Percentiles rank a stretch among this genome's conserved stretches.
phyloP scores from a whole-genome alignment of 1,140 invertebrate genomes.

The Magallana gigas region DNA sequence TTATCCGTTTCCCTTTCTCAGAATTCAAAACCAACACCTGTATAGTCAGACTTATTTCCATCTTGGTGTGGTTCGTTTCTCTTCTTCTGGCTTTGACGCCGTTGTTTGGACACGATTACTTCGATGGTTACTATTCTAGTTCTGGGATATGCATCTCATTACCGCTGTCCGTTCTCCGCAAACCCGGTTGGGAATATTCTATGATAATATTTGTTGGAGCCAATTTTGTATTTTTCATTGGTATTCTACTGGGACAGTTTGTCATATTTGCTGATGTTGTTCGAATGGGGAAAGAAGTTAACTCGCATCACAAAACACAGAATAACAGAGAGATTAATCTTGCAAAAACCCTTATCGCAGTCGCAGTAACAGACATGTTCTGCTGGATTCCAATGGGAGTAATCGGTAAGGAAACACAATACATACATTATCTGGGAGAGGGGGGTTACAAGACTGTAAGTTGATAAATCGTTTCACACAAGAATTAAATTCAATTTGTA shows the following conservation, averaged over 20 bases:
- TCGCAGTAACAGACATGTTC: conserved; percentile 11
- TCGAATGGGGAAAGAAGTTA: not conserved
- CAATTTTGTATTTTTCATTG: conserved; percentile 9
- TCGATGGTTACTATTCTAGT: conserved; percentile 5
- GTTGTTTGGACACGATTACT: not conserved
- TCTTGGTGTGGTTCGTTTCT: not conserved
- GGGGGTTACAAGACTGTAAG: too few relatives aligned
- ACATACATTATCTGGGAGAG: too few relatives aligned
- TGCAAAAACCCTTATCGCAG: not conserved
- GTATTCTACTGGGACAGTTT: not conserved
- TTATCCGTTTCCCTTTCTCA: conserved; percentile 66
- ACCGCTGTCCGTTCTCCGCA: not conserved
- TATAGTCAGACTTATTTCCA: too few relatives aligned
- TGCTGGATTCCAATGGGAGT: conserved; percentile 17
- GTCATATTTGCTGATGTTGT: conserved; percentile 16
- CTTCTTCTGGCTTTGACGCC: not conserved
- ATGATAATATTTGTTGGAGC: conserved; percentile 2
- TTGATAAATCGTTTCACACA: too few relatives aligned
- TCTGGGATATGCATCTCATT: conserved; percentile 10
- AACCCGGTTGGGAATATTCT: conserved; percentile 35
- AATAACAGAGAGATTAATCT: not conserved
- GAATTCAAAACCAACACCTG: not conserved
- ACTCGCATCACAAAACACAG: not conserved
- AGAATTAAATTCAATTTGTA: too few relatives aligned
- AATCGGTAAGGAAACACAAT: not conserved